Evolutionary conservation across 2,797 vertebrate genomes (phyloP), one percentile per base, ranked within the genome.

Genomic region (Darevskia nairensis): DNA sequence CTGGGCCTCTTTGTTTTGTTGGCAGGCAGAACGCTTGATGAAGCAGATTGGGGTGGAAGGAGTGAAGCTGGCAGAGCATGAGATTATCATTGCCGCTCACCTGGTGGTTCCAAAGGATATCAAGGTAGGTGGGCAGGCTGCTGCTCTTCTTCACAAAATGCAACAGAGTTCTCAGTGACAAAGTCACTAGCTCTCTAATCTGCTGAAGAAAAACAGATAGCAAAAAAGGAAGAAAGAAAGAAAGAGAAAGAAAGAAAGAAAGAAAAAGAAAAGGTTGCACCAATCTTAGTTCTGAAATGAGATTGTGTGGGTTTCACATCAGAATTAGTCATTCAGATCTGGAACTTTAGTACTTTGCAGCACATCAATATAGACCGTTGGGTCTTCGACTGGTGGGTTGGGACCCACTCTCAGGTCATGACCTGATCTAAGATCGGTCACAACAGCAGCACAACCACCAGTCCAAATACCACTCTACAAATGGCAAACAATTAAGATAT

Each of bases 31-130:
- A 84, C 94, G 92, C 88, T 92, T 97, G 93, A 97, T 98, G 97
- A 98, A 97, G 91, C 96, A 96, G 89, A 96, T 98, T 10, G 98
- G 98, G 1, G 96, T 98, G 0, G 97, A 98, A 74, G 97, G 97
- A 1, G 93, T 97, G 90, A 97, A 94, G 88, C 96, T 98, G 76
- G 97, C 96, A 3, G 98, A 98, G 80, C 97, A 98, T 72, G 97
- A 98, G 94, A 96, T 97, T 97, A 97, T 96, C 93, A 97, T 98
- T 61, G 97, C 97, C 13, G 94, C 96, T 86, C 97, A 97, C 21
- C 94, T 98, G 3, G 96, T 98, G 64, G 96, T 97, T 93, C 97
- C 97, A 21, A 96, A 91, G 94, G 92, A 95, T 83, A 97, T 98
- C 91, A 97, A 97, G 96, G 98, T 98, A 85, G 80, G 21, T 1